Base-by-base conservation (phyloP, 2,797 vertebrate genomes). In the Rhodeus uyekii region DNA sequence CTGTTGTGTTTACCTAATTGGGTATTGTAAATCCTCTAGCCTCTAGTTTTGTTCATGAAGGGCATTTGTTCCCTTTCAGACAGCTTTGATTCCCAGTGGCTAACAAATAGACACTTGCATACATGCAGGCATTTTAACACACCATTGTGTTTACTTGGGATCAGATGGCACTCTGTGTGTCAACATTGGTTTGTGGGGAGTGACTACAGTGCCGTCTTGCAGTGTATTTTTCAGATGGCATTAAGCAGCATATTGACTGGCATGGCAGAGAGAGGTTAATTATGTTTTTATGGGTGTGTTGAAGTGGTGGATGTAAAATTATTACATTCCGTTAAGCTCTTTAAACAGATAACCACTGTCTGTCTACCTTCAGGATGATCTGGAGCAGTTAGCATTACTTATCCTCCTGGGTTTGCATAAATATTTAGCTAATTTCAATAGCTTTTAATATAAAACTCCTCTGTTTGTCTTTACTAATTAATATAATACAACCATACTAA, bases 381-480 rank as follows among this genome's bases (percentile, higher is more conserved):
- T 19, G 14, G 39, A 61, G 75, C 67, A 68, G 81, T 76, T 58
- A 69, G 48, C 55, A 67, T 46, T 74, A 84, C 72, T 78, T 55
- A 63, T 72, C 36, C 48, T 76, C 50, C 72, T 39, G 79, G 83
- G 77, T 71, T 46, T 72, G 55, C 24, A 27, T 86, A 87, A 90
- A 87, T 89, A 85, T 77, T 88, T 83, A 83, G 76, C 13, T 88
- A 88, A 92, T 91, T 89, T 88, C 82, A 85, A 69, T 63, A 83
- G 81, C 88, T 92, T 90, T 91, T 89, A 85, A 29, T 88, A 88
- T 88, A 91, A 87, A 87, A 89, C 90, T 83, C 67, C 83, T 80
- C 72, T 48, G 84, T 86, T 87, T 88, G 88, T 85, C 88, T 85
- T 86, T 36, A 79, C 88, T 89, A 92, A 90, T 94, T 91, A 91